A percentile compares a stretch with the other conserved stretches of the same genome.
Evolutionary conservation across 2,113 vertebrate species (phyloP).

Genomic region (Cricetomys ansorgei): DNA sequence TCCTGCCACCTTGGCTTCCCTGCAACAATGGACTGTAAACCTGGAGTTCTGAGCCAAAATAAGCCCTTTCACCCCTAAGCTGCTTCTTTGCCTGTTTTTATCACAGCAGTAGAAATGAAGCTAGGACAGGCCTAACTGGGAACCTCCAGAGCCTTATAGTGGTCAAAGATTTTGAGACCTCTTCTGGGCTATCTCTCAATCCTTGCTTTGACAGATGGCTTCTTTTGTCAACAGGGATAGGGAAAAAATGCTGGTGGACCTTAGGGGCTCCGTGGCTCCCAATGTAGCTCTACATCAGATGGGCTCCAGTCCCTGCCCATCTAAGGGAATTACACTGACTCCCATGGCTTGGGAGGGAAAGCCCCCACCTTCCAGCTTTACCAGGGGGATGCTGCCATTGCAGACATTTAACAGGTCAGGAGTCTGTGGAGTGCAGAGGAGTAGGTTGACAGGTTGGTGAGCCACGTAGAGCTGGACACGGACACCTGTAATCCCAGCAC

Average conservation of each 20-base stretch:
- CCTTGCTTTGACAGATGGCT: not conserved
- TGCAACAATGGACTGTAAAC: too few relatives aligned
- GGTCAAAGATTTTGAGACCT: not conserved
- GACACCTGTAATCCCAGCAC: not conserved
- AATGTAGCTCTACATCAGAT: too few relatives aligned
- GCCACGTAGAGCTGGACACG: not conserved
- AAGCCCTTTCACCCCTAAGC: not conserved
- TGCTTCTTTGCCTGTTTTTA: not conserved
- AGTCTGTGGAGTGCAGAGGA: not conserved
- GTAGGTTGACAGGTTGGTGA: not conserved
- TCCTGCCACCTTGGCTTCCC: too few relatives aligned
- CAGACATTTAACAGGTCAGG: not conserved
- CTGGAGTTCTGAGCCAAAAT: not conserved
- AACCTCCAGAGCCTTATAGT: too few relatives aligned
- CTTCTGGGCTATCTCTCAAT: not conserved
- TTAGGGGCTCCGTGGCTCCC: not conserved
- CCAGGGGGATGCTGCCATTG: too few relatives aligned
- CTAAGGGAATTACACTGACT: not conserved
- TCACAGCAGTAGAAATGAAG: not conserved
- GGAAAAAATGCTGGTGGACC: not conserved
- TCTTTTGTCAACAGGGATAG: not conserved
- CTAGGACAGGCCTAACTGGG: not conserved
- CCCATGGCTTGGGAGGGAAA: not conserved
- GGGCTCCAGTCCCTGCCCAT: not conserved
- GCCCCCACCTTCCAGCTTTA: accelerated